These are phyloP conservation scores for Musca vetustissima DNA, from an alignment of 1,140 invertebrate species.

Conservation along the genomic window DNA sequence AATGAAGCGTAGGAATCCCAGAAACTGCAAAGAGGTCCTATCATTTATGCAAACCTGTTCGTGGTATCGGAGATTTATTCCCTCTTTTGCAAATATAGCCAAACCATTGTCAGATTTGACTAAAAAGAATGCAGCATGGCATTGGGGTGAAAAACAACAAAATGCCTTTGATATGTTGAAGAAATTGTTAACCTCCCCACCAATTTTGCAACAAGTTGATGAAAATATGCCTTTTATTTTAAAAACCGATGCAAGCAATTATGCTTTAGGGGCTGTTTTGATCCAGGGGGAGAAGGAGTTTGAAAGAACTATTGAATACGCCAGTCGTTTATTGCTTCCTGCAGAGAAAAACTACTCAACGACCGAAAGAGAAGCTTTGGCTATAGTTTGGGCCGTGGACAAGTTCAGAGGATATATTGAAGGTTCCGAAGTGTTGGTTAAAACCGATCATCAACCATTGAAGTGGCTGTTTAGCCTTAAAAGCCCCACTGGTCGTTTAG, in stretches of 20 bases:
- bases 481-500: slow-evolving; percentile 37
- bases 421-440: slow-evolving; percentile 45
- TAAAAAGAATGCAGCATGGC: slow-evolving; percentile 43
- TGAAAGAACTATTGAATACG: slow-evolving; percentile 46
- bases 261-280: slow-evolving; percentile 44
- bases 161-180: slow-evolving; percentile 39
- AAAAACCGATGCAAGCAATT: slow-evolving; percentile 37
- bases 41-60: slow-evolving; percentile 45
- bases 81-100: slow-evolving; percentile 43
- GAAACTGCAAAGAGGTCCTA: slow-evolving; percentile 32
- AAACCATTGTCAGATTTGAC: slow-evolving; percentile 48
- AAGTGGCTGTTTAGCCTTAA: slow-evolving; percentile 37
- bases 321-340: slow-evolving; percentile 47
- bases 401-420: slow-evolving; percentile 42
- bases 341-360: slow-evolving; percentile 53
- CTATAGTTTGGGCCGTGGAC: slow-evolving; percentile 52
- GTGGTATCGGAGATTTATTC: slow-evolving; percentile 55
- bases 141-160: slow-evolving; percentile 31
- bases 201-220: slow-evolving; percentile 32
- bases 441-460: slow-evolving; percentile 41
- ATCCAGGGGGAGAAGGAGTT: slow-evolving; percentile 29
- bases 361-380: slow-evolving; percentile 53
- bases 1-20: background rate
- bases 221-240: slow-evolving; percentile 32
- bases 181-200: slow-evolving; percentile 29